Evolutionary conservation across 2,113 vertebrate species (phyloP).

Genomic region (cattle (Bos taurus)): DNA sequence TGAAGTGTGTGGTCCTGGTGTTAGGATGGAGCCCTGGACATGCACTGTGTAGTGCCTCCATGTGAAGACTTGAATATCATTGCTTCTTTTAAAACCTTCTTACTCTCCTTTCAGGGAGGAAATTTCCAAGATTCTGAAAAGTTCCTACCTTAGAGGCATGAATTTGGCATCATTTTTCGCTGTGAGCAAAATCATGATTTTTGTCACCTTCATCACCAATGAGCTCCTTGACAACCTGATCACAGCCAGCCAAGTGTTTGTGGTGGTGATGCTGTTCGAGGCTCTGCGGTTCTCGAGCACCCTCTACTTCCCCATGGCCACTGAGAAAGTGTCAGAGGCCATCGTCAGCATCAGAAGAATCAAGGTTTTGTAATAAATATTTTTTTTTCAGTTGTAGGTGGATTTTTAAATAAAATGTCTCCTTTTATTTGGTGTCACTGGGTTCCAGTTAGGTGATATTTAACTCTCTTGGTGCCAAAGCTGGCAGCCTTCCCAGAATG

Average conservation of each 20-base stretch:
- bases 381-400: neutral
- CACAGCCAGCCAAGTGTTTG: too few relatives aligned
- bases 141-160: conserved; percentile 93
- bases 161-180: conserved; percentile 95
- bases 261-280: too few relatives aligned
- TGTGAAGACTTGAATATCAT: too few relatives aligned
- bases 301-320: conserved; percentile 91
- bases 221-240: too few relatives aligned
- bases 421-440: neutral
- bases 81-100: neutral
- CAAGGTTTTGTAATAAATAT: conserved; percentile 80
- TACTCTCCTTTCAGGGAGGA: conserved; percentile 84
- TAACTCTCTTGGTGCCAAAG: neutral
- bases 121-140: conserved; percentile 91
- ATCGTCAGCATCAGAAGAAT: conserved; percentile 92
- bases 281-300: too few relatives aligned
- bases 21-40: neutral
- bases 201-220: too few relatives aligned
- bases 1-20: neutral
- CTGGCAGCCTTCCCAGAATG: neutral
- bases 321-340: conserved; percentile 90
- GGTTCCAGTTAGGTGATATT: neutral
- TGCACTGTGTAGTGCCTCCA: neutral
- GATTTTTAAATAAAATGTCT: neutral
- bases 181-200: conserved; percentile 83